phyloP scores from a whole-genome alignment of 2,797 vertebrate species.

The Anguilla obscura region DNA sequence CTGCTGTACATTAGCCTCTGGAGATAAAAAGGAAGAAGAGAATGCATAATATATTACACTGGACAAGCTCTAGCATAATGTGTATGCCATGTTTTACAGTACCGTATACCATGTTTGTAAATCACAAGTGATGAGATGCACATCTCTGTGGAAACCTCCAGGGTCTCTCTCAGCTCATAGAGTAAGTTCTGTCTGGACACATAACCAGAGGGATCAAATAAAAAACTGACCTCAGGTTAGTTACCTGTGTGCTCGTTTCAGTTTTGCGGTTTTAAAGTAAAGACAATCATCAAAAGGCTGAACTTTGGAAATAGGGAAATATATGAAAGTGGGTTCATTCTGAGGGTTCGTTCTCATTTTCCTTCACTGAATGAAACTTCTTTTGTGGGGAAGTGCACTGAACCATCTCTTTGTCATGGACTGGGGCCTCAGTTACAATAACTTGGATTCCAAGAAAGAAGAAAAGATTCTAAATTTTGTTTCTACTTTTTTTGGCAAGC shows the following conservation, averaged over 20 bases:
- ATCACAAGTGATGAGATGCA: background rate
- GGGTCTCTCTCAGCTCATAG: background rate
- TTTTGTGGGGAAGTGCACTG: background rate
- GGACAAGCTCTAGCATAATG: background rate
- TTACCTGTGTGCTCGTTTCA: constrained; percentile 46
- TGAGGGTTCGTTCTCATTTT: too few species aligned
- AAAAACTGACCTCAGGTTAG: constrained; percentile 28
- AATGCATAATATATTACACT: background rate
- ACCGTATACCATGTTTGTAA: background rate
- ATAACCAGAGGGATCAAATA: background rate
- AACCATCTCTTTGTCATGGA: background rate
- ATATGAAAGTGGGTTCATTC: background rate
- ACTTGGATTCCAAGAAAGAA: too few species aligned
- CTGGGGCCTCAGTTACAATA: background rate
- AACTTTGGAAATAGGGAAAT: background rate
- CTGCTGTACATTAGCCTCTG: background rate
- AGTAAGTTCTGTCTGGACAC: background rate
- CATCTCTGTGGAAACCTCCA: background rate
- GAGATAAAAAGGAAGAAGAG: background rate
- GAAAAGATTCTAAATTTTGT: too few species aligned
- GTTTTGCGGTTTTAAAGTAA: background rate
- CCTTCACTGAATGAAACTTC: background rate
- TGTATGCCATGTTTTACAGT: background rate
- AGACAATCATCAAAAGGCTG: background rate
- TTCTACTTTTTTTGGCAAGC: too few species aligned